Conservation (phyloP, 2,113 vertebrate species). For the Phylloscopus whistleri region DNA sequence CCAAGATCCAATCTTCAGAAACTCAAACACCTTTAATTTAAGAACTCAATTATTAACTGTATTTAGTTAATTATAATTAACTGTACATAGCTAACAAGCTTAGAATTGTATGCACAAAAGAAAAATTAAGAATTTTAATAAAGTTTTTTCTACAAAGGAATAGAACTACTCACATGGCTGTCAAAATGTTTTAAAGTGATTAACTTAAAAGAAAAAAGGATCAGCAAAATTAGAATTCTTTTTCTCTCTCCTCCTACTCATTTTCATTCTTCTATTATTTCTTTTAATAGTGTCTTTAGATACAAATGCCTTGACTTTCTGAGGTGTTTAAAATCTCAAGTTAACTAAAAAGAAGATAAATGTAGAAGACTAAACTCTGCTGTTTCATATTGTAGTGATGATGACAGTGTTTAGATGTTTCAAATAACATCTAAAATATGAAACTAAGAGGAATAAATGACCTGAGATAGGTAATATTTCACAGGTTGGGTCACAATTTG, state of each 20-base stretch:
- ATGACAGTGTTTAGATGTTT: neutral
- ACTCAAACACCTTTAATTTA: neutral
- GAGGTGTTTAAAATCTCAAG: neutral
- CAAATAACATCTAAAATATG: neutral
- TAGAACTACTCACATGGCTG: neutral
- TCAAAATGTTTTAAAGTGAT: conserved; percentile 30
- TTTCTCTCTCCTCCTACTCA: neutral
- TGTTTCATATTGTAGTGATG: neutral
- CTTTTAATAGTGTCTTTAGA: neutral
- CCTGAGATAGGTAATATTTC: neutral
- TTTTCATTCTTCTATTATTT: conserved; percentile 1
- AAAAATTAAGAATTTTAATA: neutral
- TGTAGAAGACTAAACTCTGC: neutral
- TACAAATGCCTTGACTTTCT: neutral
- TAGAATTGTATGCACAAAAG: neutral
- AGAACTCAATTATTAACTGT: neutral
- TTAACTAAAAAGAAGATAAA: neutral
- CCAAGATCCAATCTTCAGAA: neutral
- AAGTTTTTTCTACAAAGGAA: neutral
- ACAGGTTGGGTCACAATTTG: neutral
- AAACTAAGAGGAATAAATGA: neutral
- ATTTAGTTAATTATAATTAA: neutral
- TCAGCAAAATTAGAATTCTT: neutral
- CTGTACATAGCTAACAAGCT: neutral
- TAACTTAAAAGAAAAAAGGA: neutral